Evolutionary conservation across 2,888 invertebrate species (phyloP).

Genomic region (Trissolcus japonicus): DNA sequence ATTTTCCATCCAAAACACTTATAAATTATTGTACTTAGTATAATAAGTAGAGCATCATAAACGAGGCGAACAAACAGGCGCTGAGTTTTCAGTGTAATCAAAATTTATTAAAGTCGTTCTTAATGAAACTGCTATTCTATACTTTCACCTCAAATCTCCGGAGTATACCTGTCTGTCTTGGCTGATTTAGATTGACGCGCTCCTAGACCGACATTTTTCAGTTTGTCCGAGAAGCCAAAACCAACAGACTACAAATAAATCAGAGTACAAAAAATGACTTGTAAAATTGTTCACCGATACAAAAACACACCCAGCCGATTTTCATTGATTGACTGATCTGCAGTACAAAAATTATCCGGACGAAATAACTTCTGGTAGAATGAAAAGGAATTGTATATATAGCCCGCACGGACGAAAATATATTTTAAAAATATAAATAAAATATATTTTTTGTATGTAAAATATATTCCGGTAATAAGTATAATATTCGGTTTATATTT

Average conservation of each 20-base stretch:
- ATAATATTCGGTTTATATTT: too few relatives aligned
- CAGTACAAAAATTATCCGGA: not conserved
- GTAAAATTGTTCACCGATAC: not conserved
- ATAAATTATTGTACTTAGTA: not conserved
- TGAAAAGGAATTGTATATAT: too few relatives aligned
- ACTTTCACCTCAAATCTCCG: slow-evolving; percentile 19
- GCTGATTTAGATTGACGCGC: slow-evolving; percentile 34
- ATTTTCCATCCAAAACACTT: not conserved
- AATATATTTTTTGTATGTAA: too few relatives aligned
- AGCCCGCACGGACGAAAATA: too few relatives aligned
- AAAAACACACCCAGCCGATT: not conserved
- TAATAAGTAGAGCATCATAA: slow-evolving; percentile 3
- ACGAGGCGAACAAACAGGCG: not conserved
- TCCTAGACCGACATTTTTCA: slow-evolving; percentile 22
- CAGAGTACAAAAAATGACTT: slow-evolving; percentile 5
- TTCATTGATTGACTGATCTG: not conserved
- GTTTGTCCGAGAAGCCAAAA: slow-evolving; percentile 18
- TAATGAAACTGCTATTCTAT: slow-evolving; percentile 28
- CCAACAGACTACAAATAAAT: slow-evolving; percentile 11
- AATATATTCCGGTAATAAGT: too few relatives aligned
- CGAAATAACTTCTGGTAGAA: too few relatives aligned
- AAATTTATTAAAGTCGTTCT: slow-evolving; percentile 17
- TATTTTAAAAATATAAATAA: too few relatives aligned
- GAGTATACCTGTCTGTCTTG: slow-evolving; percentile 22
- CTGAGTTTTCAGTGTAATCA: slow-evolving; percentile 9